Conservation (phyloP, 1,140 invertebrate species). For the Grapholita molesta region DNA sequence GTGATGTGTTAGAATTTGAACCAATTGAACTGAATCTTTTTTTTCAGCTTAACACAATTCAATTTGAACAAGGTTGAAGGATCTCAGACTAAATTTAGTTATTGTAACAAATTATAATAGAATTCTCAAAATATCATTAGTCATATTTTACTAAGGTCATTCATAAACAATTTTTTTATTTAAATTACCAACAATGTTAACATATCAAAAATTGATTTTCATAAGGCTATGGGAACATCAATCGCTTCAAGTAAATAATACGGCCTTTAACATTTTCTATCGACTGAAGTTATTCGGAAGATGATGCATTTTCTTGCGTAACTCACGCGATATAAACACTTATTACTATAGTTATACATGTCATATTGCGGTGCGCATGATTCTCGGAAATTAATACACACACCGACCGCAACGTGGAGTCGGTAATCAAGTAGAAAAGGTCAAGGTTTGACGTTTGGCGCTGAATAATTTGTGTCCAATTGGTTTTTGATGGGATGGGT, state of each 20-base stretch:
- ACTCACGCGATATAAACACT: constrained; percentile 30
- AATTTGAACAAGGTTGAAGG: too few relatives aligned
- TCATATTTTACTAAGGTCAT: too few relatives aligned
- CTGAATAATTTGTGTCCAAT: constrained; percentile 59
- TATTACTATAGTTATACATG: constrained; percentile 42
- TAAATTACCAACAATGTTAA: background rate
- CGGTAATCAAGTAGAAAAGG: constrained; percentile 51
- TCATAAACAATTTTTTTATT: too few relatives aligned
- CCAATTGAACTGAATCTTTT: too few relatives aligned
- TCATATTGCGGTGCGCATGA: constrained; percentile 24
- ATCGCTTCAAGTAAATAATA: constrained; percentile 36
- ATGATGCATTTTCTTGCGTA: constrained; percentile 40
- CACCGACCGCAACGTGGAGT: constrained; percentile 42
- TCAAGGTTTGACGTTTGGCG: constrained; percentile 59
- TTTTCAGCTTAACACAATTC: too few relatives aligned
- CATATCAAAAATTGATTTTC: constrained; percentile 25
- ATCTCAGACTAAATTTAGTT: too few relatives aligned
- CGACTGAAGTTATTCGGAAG: constrained; percentile 40
- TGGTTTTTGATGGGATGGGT: constrained; percentile 46
- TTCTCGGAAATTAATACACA: constrained; percentile 43
- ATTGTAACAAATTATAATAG: too few relatives aligned
- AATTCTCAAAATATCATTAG: too few relatives aligned
- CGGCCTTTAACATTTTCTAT: constrained; percentile 49
- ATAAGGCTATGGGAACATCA: constrained; percentile 59
- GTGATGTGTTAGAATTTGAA: too few relatives aligned